These are phyloP conservation scores for Brenthis daphne DNA, from an alignment of 2,888 invertebrate species.

Conservation along the genomic window DNA sequence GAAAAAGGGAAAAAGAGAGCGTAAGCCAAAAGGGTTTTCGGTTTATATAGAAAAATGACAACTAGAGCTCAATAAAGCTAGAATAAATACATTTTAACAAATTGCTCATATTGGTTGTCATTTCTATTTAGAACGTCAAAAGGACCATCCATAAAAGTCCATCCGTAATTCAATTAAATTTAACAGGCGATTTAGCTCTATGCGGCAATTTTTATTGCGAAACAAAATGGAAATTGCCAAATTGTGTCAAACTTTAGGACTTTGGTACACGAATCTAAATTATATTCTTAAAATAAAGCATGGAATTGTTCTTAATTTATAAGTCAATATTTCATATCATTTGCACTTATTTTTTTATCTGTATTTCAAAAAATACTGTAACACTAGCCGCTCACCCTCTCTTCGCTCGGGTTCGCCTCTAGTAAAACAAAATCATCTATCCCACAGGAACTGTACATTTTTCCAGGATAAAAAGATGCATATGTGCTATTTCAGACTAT, in stretches of 20 bases:
- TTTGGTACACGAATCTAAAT: not conserved
- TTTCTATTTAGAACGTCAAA: constrained; percentile 1
- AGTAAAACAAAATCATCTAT: no score
- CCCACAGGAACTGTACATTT: no score
- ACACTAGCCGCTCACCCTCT: no score
- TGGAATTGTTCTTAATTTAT: no score
- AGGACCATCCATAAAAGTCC: constrained; percentile 8
- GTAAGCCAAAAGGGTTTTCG: not conserved
- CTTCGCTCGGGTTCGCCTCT: no score
- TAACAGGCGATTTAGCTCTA: constrained; percentile 17
- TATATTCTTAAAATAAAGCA: no score
- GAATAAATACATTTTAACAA: not conserved
- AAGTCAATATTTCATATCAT: no score
- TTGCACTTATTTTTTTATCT: no score
- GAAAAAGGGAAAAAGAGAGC: no score
- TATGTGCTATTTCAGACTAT: no score
- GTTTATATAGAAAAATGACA: not conserved
- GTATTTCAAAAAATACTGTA: no score
- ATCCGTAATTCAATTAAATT: constrained; percentile 23
- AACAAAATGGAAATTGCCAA: constrained; percentile 10
- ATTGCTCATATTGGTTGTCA: not conserved
- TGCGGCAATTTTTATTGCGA: constrained; percentile 4
- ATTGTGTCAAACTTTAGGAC: not conserved
- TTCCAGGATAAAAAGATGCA: no score
- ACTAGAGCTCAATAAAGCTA: not conserved